Percentiles rank a stretch among this genome's conserved stretches.
phyloP scores from a whole-genome alignment of 2,888 invertebrate genomes.

The Nasonia oneida region DNA sequence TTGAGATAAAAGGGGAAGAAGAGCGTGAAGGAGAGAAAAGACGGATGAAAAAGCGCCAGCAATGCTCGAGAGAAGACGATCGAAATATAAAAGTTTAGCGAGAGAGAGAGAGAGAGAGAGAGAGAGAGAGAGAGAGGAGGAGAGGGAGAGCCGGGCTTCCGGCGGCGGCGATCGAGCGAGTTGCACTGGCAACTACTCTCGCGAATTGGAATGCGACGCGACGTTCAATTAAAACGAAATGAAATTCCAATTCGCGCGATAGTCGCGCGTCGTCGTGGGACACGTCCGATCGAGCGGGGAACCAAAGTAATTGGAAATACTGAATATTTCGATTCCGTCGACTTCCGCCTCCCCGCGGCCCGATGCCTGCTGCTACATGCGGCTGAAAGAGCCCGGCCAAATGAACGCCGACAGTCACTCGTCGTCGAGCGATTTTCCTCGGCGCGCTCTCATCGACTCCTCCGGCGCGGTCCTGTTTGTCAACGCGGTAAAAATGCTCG shows the following conservation, averaged over 20 bases:
- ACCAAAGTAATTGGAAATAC: conserved; percentile 70
- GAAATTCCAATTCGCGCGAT: conserved; percentile 70
- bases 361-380: neutral
- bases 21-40: neutral
- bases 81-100: conserved; percentile 28
- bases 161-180: neutral
- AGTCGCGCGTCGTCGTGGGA: conserved; percentile 61
- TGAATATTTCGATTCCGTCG: conserved; percentile 67
- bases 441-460: neutral
- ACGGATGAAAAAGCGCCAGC: neutral
- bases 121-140: no score
- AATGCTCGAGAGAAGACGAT: neutral
- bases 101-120: neutral
- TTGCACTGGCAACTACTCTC: conserved; percentile 36
- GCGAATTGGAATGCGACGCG: conserved; percentile 66
- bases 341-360: conserved; percentile 18
- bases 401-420: conserved; percentile 18
- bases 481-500: neutral
- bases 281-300: conserved; percentile 64
- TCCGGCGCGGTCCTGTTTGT: neutral
- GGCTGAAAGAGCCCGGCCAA: neutral
- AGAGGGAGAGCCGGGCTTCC: neutral
- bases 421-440: conserved; percentile 7
- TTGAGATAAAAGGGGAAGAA: neutral
- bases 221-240: conserved; percentile 74